Conservation (phyloP, 2,797 vertebrate species). For the Cirrhinus mrigala region DNA sequence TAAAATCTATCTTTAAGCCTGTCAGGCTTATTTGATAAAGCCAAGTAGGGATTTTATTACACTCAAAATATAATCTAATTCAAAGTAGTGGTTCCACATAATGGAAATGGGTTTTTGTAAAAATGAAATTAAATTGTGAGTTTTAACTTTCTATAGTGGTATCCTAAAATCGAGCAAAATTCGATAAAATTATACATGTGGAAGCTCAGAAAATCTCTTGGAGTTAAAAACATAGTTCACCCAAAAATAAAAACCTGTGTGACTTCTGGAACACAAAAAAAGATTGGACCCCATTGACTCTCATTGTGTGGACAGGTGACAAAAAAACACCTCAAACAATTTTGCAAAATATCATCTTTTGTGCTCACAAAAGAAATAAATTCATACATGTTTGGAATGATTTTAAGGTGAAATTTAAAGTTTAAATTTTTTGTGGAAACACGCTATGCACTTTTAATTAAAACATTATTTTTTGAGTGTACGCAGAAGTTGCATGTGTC, state of each 20-base stretch:
- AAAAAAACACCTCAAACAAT: not conserved
- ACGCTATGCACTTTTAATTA: not conserved
- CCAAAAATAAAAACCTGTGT: not conserved
- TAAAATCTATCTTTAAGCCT: constrained; percentile 7
- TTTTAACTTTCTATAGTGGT: not conserved
- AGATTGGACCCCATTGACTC: no score
- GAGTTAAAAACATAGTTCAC: not conserved
- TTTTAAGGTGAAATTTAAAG: not conserved
- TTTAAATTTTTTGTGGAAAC: no score
- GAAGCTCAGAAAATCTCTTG: not conserved
- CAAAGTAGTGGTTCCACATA: not conserved
- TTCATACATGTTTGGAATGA: not conserved
- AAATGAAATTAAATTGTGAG: not conserved
- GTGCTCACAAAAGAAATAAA: not conserved
- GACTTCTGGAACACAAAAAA: not conserved
- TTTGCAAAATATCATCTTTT: not conserved
- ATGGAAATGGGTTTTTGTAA: not conserved
- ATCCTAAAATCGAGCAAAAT: not conserved
- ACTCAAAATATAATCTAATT: constrained; percentile 9
- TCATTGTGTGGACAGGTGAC: not conserved
- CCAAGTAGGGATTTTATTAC: not conserved
- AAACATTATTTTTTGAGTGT: not conserved
- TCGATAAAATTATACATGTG: not conserved
- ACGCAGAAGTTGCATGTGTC: not conserved
- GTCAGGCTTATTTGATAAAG: not conserved